These are phyloP conservation scores for Melanerpes aurifrons DNA, from an alignment of 2,113 vertebrate species.

Conservation along the genomic window DNA sequence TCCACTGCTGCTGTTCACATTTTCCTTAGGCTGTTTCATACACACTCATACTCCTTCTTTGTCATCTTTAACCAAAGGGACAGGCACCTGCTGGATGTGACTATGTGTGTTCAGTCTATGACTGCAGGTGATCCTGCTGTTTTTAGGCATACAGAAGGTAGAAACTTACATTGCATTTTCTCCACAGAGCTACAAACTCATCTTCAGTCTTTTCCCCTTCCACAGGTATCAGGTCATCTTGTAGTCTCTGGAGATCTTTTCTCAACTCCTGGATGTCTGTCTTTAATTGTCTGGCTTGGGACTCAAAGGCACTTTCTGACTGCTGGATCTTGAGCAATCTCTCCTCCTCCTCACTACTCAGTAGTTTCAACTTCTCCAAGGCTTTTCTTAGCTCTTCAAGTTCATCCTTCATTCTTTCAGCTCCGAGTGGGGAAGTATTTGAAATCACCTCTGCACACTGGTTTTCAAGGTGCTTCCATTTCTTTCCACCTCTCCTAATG, in stretches of 20 bases:
- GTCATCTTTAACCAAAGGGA: not conserved
- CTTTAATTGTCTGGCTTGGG: conserved; percentile 75
- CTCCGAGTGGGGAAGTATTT: conserved; percentile 88
- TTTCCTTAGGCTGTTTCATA: not conserved
- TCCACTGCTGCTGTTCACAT: not conserved
- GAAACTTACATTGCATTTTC: conserved; percentile 79
- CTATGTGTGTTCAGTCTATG: not conserved
- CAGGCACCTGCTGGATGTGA: not conserved
- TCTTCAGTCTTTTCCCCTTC: conserved; percentile 75
- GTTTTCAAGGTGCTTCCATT: conserved; percentile 80
- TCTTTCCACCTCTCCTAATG: conserved; percentile 79
- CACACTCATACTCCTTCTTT: not conserved
- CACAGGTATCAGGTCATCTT: conserved; percentile 71
- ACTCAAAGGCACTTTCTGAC: conserved; percentile 76
- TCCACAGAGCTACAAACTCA: conserved; percentile 84
- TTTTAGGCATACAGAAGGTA: not conserved
- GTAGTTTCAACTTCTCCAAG: conserved; percentile 82
- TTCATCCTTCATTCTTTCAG: conserved; percentile 79
- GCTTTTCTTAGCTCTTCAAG: conserved; percentile 82
- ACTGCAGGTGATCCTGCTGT: not conserved
- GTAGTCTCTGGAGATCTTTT: conserved; percentile 75
- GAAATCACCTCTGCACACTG: conserved; percentile 74
- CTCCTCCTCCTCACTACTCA: conserved; percentile 73
- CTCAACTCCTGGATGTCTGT: conserved; percentile 77
- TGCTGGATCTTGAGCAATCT: conserved; percentile 75